phyloP scores from a whole-genome alignment of 2,888 invertebrate species.

The Eubasilissa splendida region DNA sequence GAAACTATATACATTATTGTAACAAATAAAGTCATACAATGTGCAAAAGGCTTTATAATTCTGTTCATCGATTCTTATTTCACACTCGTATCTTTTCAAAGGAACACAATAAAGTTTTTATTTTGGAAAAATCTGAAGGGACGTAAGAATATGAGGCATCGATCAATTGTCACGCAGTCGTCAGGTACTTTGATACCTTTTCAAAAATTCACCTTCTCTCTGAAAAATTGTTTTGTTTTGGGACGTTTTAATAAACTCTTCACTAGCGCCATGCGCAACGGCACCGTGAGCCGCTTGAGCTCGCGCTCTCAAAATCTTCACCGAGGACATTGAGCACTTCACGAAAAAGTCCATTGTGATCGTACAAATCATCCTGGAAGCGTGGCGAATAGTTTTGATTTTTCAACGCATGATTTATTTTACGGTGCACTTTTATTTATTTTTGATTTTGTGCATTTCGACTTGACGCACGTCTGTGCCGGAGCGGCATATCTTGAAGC shows the following conservation, averaged over 20 bases:
- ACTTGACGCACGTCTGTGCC: slow-evolving; percentile 49
- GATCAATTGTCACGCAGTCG: slow-evolving; percentile 2
- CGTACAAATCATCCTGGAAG: not conserved
- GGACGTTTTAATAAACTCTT: slow-evolving; percentile 52
- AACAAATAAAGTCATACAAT: no score
- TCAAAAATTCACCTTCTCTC: slow-evolving; percentile 30
- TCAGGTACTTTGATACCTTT: not conserved
- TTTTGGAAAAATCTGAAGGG: no score
- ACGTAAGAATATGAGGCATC: not conserved
- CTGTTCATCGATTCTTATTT: no score
- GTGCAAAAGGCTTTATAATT: no score
- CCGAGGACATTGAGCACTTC: not conserved
- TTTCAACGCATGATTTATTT: not conserved
- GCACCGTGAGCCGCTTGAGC: not conserved
- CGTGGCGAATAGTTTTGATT: no score
- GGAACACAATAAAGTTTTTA: no score
- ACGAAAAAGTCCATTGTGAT: not conserved
- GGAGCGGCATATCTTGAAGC: slow-evolving; percentile 46
- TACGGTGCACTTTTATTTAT: not conserved
- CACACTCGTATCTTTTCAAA: no score
- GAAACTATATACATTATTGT: no score
- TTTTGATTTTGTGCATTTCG: not conserved
- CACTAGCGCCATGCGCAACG: slow-evolving; percentile 27
- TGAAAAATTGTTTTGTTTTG: slow-evolving; percentile 40
- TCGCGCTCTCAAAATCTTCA: not conserved